Percentiles rank a stretch among this genome's conserved stretches.
These are phyloP conservation scores for Formica exsecta DNA, from an alignment of 1,140 invertebrate genomes.

Conservation along the genomic window DNA sequence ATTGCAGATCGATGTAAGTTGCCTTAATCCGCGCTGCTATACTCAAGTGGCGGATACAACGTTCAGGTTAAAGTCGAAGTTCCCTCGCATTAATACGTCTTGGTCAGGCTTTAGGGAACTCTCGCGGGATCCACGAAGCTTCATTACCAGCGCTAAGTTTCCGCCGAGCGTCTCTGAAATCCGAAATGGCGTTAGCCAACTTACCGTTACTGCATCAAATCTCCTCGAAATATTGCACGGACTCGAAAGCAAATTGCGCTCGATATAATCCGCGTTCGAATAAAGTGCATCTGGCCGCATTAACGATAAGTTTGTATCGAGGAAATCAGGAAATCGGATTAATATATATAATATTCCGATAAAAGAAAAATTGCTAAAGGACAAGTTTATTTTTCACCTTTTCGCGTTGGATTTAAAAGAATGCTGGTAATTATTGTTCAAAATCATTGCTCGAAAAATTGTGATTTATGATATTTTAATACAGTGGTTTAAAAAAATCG, in stretches of 20 bases:
- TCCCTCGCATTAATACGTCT: conserved; percentile 62
- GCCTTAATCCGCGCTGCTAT: conserved; percentile 20
- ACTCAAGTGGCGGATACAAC: conserved; percentile 47
- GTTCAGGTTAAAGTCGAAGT: conserved; percentile 55
- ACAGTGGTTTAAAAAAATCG: neutral
- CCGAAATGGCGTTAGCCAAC: conserved; percentile 59
- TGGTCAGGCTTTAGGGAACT: conserved; percentile 62
- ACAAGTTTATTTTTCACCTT: conserved; percentile 1
- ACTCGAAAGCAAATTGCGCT: conserved; percentile 26
- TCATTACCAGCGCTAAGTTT: conserved; percentile 63
- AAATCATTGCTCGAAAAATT: neutral
- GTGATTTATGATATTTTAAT: neutral
- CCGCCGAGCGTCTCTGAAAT: conserved; percentile 48
- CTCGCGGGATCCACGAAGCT: conserved; percentile 60
- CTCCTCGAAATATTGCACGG: conserved; percentile 51
- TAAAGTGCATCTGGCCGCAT: neutral
- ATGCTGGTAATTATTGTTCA: neutral
- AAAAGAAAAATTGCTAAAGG: neutral
- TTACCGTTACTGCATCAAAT: conserved; percentile 53
- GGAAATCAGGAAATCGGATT: neutral
- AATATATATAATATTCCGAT: neutral
- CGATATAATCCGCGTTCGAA: neutral
- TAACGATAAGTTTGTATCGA: neutral
- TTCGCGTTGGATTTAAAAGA: neutral
- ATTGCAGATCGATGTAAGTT: conserved; percentile 45